Base-by-base conservation (phyloP, 2,797 vertebrate genomes). In the Catharus ustulatus region DNA sequence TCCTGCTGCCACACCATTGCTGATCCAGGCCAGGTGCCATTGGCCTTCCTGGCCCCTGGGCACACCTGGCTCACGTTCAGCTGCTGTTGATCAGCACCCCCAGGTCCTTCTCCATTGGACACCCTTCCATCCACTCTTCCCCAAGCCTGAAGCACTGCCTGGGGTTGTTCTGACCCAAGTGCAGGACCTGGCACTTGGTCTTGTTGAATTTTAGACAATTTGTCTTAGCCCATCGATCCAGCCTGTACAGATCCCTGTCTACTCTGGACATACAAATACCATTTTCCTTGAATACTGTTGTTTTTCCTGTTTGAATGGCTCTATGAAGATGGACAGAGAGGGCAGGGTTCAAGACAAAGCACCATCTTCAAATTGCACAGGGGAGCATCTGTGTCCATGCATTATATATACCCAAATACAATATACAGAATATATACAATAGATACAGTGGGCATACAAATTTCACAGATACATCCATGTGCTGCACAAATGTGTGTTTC, bases 141-240 rank as follows among this genome's bases (percentile, higher is more conserved):
- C 24, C 10, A 63, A 40, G 29, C 54, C 40, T 52, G 40, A 34
- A 69, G 21, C n/a, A 63, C 12, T 3, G 5, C 15, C 9, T 46
- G 18, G 15, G 30, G 13, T 17, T 46, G 15, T 46, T 72, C 23
- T 51, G 42, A 59, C 12, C 17, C 32, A 54, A 29, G 34, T n/a
- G 26, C 22, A 76, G 17, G 32, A 67, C 24, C 16, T 0, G 2
- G 15, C 11, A 66, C 21, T 32, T 22, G 10, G 7, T 24, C 21
- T 52, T 61, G 15, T 24, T 82, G 32, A 69, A 38, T 11, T 5
- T 42, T 16, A 20, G 1, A 22, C 7, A 46, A 10, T 0, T 63
- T 11, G 8, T 9, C 34, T 74, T 0, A 0, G 24, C 24, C 61
- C 34, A 46, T 57, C 0, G 0, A 75, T 43, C 10, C 38, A 74